Base-by-base conservation (phyloP, 35 echinoderm and acorn worm species). In the Apostichopus californicus region DNA sequence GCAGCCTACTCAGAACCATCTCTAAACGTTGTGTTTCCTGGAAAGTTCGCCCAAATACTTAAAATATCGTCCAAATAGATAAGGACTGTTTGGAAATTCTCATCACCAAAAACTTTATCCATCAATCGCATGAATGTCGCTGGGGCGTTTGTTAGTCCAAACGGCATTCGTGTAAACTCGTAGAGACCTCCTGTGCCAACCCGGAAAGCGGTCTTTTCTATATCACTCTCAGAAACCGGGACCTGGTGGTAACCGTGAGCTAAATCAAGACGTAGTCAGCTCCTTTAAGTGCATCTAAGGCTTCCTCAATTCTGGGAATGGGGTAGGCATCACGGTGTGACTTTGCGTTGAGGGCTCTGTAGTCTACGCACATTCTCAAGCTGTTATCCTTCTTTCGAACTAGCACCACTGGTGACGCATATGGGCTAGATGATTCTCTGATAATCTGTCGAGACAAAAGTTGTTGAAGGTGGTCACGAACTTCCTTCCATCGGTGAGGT, bases 41-140 rank as follows among this genome's bases (percentile, higher is more conserved):
- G 52, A 89, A 94, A 5, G 66, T 92, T 5, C 12, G 57, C 9
- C 87, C 89, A 92, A 96, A 96, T 11, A 96, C 73, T 8, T n/a
- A 96, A 61, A 26, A 94, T 96, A 24, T 96, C 95, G 66, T 92
- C 90, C 28, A 94, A 34, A 46, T 94, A 94, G 3, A 94, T 78
- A 25, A 94, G 34, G 0, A 96, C 57, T 20, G 63, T 77, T 14
- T 61, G 82, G 77, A 94, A 94, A 22, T 96, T 94, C 12, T 88
- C 46, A 55, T 94, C 95, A 1, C 95, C 86, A 81, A 96, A 90
- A 0, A 80, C 24, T 59, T 6, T 55, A 26, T 96, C 93, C 95
- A 96, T 96, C 9, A 95, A 68, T 54, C 91, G 55, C 87, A 93
- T 92, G 24, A 93, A 95, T 4, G 96, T 95, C 4, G 91, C 84